Evolutionary conservation across 37 sponge, comb jelly and placozoan genomes (phyloP), one percentile per base, ranked within the genome.

Genomic region (Hormiphora californensis): DNA sequence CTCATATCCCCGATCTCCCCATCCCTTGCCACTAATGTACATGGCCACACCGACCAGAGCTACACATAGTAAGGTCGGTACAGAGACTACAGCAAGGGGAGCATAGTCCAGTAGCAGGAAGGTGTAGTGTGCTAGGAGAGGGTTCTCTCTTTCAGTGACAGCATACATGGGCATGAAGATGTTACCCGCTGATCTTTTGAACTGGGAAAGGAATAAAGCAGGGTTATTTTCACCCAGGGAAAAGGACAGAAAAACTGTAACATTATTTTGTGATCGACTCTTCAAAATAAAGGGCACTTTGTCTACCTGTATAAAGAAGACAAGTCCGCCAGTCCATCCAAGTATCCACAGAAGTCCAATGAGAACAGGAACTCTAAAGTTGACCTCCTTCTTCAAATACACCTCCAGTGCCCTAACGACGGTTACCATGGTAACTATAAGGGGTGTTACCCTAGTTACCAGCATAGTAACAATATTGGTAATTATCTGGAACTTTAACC

Each of bases 91-190:
- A 12, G 27, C 61, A 28, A 57, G n/a, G 27, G 61, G 61, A 12
- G 61, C 61, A 12, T 57, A 57, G 61, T 57, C 61, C 61, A 57
- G 23, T 30, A 5, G n/a, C 3, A 57, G n/a, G n/a, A 57, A 57
- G 61, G 27, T 28, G 61, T 57, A 57, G 61, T 57, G 27, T 4
- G 61, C 61, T 30, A 23, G 27, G 7, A 28, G 30, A 4, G 23
- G 61, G 61, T 23, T 28, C 9, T 15, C 23, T 15, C 61, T 5
- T 15, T 57, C 61, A 28, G 27, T 57, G 3, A 57, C 61, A 57
- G 61, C 61, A 30, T 57, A 57, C 61, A 57, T 57, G 4, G 61
- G 61, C 61, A 57, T 23, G 61, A 21, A 57, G 61, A 57, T 57
- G 61, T 57, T 57, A 21, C 30, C n/a, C 27, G 61, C 61, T 15